phyloP scores from a whole-genome alignment of 2,113 vertebrate species.

The Phalacrocorax aristotelis region DNA sequence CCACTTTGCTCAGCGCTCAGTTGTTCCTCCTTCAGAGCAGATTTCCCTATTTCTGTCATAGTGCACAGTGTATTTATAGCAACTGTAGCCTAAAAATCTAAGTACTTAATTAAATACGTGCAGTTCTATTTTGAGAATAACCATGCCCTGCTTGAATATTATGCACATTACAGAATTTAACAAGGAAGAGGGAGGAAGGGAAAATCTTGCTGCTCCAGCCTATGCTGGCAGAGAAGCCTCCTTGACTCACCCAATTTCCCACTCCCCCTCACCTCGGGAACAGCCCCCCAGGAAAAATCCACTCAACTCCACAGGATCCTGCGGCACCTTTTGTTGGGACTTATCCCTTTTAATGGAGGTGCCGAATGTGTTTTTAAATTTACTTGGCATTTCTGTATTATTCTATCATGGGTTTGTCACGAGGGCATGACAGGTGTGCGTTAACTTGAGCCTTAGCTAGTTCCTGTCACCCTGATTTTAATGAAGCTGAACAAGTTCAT shows the following conservation, averaged over 20 bases:
- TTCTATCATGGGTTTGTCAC: neutral
- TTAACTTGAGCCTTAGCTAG: constrained; percentile 1
- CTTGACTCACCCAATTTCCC: neutral
- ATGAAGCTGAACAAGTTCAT: constrained; percentile 24
- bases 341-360: neutral
- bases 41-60: neutral
- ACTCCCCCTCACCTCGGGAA: neutral
- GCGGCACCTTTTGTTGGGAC: neutral
- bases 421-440: neutral
- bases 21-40: neutral
- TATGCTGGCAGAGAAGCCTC: neutral
- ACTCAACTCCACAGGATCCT: neutral
- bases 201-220: neutral
- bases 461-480: constrained; percentile 35
- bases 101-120: constrained; percentile 8
- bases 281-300: neutral
- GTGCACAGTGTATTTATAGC: neutral
- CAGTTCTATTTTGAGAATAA: constrained; percentile 10
- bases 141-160: neutral
- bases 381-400: neutral
- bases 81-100: neutral
- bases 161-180: neutral
- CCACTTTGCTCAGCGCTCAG: neutral
- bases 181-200: neutral
- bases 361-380: neutral